These are phyloP conservation scores for Brachionus rotundiformis DNA, from an alignment of 1,140 invertebrate genomes.

Conservation along the genomic window DNA sequence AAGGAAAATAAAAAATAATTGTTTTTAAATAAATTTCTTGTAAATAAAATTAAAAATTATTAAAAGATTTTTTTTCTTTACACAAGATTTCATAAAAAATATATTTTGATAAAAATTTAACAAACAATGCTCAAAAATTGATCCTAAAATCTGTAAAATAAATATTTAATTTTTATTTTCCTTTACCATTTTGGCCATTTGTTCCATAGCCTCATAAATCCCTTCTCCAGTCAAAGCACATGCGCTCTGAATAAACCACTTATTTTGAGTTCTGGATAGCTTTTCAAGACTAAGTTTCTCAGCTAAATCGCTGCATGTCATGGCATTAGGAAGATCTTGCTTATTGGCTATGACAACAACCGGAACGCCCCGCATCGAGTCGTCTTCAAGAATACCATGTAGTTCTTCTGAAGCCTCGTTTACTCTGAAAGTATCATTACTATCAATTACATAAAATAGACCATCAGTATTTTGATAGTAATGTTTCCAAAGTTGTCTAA, in stretches of 20 bases:
- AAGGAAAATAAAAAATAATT: constrained; percentile 20
- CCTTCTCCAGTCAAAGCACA: constrained; percentile 94
- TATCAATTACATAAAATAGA: constrained; percentile 90
- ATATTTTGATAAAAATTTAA: too few relatives aligned
- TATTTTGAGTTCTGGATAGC: constrained; percentile 69
- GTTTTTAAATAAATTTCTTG: neutral
- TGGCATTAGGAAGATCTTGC: constrained; percentile 56
- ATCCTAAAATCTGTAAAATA: too few relatives aligned
- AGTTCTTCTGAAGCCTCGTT: constrained; percentile 89
- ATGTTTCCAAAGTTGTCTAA: too few relatives aligned
- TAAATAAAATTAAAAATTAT: neutral
- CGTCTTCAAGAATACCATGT: constrained; percentile 20
- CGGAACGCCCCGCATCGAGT: constrained; percentile 55
- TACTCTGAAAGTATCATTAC: constrained; percentile 92
- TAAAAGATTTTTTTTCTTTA: too few relatives aligned
- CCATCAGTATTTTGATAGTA: constrained; percentile 61
- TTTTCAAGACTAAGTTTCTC: constrained; percentile 27
- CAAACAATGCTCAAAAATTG: too few relatives aligned
- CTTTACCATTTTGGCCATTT: constrained; percentile 72
- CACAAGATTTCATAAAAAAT: too few relatives aligned
- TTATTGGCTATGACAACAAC: constrained; percentile 63
- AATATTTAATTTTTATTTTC: neutral
- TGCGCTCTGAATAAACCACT: constrained; percentile 92
- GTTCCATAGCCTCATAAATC: constrained; percentile 95
- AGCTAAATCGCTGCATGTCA: neutral